Conservation (phyloP, 2,888 invertebrate genomes). For the Automeris io region DNA sequence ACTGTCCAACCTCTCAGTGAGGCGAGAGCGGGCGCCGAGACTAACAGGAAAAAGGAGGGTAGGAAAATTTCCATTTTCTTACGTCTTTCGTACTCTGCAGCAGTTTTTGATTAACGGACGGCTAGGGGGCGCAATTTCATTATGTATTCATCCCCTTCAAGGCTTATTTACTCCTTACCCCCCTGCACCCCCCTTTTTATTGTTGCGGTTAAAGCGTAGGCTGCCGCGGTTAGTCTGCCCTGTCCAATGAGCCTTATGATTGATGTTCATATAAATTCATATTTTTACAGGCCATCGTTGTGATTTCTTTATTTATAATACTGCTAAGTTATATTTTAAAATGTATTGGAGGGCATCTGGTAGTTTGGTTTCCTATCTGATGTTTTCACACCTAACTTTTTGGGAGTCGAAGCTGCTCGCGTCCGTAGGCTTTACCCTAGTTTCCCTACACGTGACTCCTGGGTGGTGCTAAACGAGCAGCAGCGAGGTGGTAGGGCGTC, state of each 20-base stretch:
- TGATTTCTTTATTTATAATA: too few species aligned
- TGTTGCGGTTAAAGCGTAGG: slow-evolving; percentile 15
- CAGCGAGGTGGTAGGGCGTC: too few species aligned
- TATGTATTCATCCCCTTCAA: slow-evolving; percentile 66
- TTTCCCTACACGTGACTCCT: too few species aligned
- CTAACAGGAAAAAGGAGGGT: slow-evolving; percentile 76
- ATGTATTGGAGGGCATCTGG: too few species aligned
- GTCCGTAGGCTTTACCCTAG: too few species aligned
- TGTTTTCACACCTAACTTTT: too few species aligned
- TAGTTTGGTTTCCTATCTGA: too few species aligned
- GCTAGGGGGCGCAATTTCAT: slow-evolving; percentile 67
- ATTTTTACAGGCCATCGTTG: too few species aligned
- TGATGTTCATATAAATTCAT: not conserved
- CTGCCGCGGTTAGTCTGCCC: not conserved
- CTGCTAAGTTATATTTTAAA: too few species aligned
- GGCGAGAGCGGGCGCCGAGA: slow-evolving; percentile 59
- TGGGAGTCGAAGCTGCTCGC: too few species aligned
- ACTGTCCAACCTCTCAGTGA: slow-evolving; percentile 60
- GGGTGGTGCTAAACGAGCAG: too few species aligned
- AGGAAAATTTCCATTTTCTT: slow-evolving; percentile 77
- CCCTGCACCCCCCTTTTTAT: slow-evolving; percentile 14
- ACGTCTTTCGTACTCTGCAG: slow-evolving; percentile 71
- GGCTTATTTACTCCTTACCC: slow-evolving; percentile 27
- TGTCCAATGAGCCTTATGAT: not conserved
- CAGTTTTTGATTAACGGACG: slow-evolving; percentile 76